phyloP scores from a whole-genome alignment of 2,888 invertebrate species.

The Amblyjoppa fuscipennis region DNA sequence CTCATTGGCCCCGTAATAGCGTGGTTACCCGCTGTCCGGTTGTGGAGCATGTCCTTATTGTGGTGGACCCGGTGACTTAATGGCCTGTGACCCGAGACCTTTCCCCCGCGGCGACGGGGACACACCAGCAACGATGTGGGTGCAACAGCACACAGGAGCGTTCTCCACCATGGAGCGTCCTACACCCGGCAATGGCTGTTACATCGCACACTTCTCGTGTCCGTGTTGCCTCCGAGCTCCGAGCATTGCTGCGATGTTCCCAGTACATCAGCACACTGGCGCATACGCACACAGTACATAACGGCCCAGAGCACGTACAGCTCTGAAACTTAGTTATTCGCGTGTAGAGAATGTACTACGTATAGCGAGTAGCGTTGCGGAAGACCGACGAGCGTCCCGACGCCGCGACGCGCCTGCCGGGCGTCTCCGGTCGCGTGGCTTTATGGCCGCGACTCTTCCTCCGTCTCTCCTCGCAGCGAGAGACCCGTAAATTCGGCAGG shows the following conservation, averaged over 20 bases:
- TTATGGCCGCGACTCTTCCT: constrained; percentile 72
- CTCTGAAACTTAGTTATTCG: constrained; percentile 81
- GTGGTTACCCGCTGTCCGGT: constrained; percentile 83
- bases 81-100: constrained; percentile 81
- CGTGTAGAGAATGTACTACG: constrained; percentile 46
- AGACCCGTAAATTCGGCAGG: constrained; percentile 47
- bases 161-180: neutral
- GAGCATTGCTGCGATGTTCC: neutral
- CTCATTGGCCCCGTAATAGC: constrained; percentile 84
- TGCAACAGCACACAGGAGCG: neutral
- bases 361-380: constrained; percentile 71
- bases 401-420: constrained; percentile 81
- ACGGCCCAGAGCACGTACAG: constrained; percentile 50
- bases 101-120: constrained; percentile 68
- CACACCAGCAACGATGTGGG: neutral
- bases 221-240: neutral
- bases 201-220: neutral
- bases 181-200: constrained; percentile 29
- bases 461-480: constrained; percentile 24
- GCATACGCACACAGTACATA: neutral
- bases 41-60: constrained; percentile 80
- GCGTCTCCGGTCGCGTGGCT: constrained; percentile 85
- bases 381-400: constrained; percentile 80
- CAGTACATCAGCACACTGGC: neutral
- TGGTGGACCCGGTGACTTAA: constrained; percentile 80